Percentiles rank a stretch among this genome's conserved stretches.
Conservation (phyloP, 1,140 invertebrate genomes). For the Bombyx mandarina region DNA sequence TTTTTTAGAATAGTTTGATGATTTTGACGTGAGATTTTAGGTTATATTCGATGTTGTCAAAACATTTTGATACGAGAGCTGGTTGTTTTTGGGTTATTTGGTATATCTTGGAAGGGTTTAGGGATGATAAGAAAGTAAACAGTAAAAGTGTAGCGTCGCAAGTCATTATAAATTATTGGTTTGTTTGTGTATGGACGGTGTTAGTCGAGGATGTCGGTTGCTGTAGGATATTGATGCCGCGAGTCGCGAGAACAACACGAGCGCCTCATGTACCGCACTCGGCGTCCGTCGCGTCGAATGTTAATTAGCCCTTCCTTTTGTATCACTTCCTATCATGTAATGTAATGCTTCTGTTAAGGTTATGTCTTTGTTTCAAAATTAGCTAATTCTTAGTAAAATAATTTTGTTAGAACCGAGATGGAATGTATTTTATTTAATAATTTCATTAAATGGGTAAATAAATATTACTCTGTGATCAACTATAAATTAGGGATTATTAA, state of each 20-base stretch:
- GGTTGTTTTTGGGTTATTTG: conserved; percentile 17
- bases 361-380: conserved; percentile 16
- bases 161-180: conserved; percentile 10
- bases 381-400: background rate
- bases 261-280: conserved; percentile 44
- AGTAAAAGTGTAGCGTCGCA: conserved; percentile 7
- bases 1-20: conserved; percentile 36
- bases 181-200: conserved; percentile 9
- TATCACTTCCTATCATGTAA: conserved; percentile 54
- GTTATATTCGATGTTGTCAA: conserved; percentile 69
- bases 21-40: conserved; percentile 64
- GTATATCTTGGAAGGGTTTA: conserved; percentile 1
- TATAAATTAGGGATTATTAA: too few species aligned
- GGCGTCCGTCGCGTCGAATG: conserved; percentile 51
- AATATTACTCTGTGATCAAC: too few species aligned
- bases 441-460: background rate
- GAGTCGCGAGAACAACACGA: conserved; percentile 25
- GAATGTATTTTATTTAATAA: background rate
- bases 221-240: background rate
- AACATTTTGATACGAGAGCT: conserved; percentile 37
- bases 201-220: too few species aligned
- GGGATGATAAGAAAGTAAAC: conserved; percentile 1
- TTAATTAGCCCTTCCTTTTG: conserved; percentile 63
- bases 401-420: background rate
- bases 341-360: conserved; percentile 30